Conservation (phyloP, 1,140 invertebrate genomes). For the Tachypleus tridentatus region DNA sequence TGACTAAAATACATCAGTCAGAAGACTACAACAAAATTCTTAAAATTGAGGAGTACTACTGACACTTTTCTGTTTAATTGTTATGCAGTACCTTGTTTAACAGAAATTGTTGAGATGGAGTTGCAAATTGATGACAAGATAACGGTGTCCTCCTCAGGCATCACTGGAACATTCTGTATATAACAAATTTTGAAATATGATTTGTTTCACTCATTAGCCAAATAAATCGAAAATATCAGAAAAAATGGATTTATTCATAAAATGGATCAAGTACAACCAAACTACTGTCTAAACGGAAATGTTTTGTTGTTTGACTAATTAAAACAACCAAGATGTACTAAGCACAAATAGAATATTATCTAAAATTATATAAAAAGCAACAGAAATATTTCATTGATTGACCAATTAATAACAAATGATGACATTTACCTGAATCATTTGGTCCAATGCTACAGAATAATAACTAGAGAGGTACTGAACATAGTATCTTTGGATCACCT, state of each 20-base stretch:
- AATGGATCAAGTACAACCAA: too few relatives aligned
- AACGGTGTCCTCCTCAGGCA: constrained; percentile 85
- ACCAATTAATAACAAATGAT: constrained; percentile 1
- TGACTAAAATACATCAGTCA: too few relatives aligned
- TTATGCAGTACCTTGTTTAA: constrained; percentile 62
- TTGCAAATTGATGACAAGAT: constrained; percentile 88
- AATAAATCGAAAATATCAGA: too few relatives aligned
- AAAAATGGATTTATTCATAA: too few relatives aligned
- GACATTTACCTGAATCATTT: constrained; percentile 60
- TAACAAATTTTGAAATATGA: too few relatives aligned
- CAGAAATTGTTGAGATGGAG: constrained; percentile 68
- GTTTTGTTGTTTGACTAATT: too few relatives aligned
- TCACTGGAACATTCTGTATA: constrained; percentile 30
- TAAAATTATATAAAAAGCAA: constrained; percentile 11
- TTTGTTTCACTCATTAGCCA: too few relatives aligned
- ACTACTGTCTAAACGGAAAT: too few relatives aligned
- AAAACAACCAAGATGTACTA: too few relatives aligned
- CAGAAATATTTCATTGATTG: constrained; percentile 1
- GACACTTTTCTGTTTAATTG: neutral
- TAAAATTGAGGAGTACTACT: too few relatives aligned
- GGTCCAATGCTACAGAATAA: constrained; percentile 83
- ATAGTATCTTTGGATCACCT: constrained; percentile 96
- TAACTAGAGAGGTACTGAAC: constrained; percentile 92
- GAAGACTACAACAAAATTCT: too few relatives aligned
- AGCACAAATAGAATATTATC: neutral